A percentile compares a stretch with the other conserved stretches of the same genome.
These are phyloP conservation scores for Clanis bilineata DNA, from an alignment of 2,888 invertebrate genomes.

Conservation along the genomic window DNA sequence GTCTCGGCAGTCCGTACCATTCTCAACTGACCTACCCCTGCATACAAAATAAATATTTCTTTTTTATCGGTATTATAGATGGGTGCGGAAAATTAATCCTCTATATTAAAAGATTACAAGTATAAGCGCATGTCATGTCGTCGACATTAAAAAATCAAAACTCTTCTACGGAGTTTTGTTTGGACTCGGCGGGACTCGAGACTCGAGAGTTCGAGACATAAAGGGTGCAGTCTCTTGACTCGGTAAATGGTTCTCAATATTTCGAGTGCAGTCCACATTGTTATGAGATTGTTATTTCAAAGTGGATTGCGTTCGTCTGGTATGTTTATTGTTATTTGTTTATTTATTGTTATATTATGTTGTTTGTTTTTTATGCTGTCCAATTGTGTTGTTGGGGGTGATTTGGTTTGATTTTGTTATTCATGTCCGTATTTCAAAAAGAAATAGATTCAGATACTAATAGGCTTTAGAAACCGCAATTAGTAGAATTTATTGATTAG, in stretches of 20 bases:
- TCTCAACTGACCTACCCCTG: too few relatives aligned
- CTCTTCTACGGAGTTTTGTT: constrained; percentile 5
- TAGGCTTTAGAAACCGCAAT: too few relatives aligned
- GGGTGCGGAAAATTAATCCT: too few relatives aligned
- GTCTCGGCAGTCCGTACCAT: too few relatives aligned
- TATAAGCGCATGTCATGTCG: neutral
- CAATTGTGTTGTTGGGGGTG: neutral
- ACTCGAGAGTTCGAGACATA: constrained; percentile 15
- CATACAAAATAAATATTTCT: too few relatives aligned
- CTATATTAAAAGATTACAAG: neutral
- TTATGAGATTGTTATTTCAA: constrained; percentile 7
- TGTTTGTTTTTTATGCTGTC: constrained; percentile 1
- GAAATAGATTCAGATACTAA: neutral
- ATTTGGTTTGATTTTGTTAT: neutral
- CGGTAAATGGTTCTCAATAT: constrained; percentile 32
- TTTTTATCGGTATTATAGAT: too few relatives aligned
- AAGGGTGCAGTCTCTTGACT: constrained; percentile 38
- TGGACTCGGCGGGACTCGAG: constrained; percentile 3
- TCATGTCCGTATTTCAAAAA: neutral
- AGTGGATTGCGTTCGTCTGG: constrained; percentile 10
- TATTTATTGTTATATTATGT: constrained; percentile 7
- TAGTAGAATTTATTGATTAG: too few relatives aligned
- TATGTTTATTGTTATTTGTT: constrained; percentile 11
- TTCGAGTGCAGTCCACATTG: constrained; percentile 11
- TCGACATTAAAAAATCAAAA: neutral